Conservation (phyloP, 2,113 vertebrate genomes). For the Gambusia affinis region DNA sequence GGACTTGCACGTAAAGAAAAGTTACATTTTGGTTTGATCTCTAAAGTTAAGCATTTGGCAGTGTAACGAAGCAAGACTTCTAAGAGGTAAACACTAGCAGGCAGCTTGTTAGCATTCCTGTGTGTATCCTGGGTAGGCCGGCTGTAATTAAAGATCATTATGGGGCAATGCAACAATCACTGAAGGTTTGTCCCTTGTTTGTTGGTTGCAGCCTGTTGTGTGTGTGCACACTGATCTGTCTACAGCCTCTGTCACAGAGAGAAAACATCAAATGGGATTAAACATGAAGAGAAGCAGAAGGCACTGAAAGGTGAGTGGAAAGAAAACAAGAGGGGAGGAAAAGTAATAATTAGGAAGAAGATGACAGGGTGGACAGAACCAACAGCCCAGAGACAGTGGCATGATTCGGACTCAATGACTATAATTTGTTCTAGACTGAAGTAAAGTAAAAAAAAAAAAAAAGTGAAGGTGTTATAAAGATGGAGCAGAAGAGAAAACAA, state of each 20-base stretch:
- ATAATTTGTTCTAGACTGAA: constrained; percentile 42
- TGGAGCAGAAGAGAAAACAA: constrained; percentile 24
- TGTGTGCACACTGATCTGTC: constrained; percentile 9
- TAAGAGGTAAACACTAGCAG: constrained; percentile 39
- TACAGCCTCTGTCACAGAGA: constrained; percentile 13
- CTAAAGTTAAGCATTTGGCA: constrained; percentile 20
- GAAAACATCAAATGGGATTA: constrained; percentile 15
- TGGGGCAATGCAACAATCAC: constrained; percentile 58
- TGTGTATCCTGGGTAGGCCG: constrained; percentile 44
- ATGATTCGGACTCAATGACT: constrained; percentile 38
- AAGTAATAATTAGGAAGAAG: constrained; percentile 31
- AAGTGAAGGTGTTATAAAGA: constrained; percentile 1
- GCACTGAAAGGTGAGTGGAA: constrained; percentile 25
- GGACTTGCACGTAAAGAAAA: not conserved
- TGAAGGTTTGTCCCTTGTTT: constrained; percentile 50
- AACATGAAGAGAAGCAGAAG: constrained; percentile 29
- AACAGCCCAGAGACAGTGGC: constrained; percentile 38
- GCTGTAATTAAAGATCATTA: constrained; percentile 74
- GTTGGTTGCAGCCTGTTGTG: constrained; percentile 16
- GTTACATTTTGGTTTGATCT: constrained; percentile 10
- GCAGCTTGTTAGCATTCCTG: constrained; percentile 57
- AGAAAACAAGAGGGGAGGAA: constrained; percentile 32
- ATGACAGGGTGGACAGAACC: constrained; percentile 36
- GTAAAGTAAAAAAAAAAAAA: constrained; percentile 4
- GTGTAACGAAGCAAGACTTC: constrained; percentile 34